Percentiles rank a stretch among this genome's conserved stretches.
phyloP scores from a whole-genome alignment of 2,113 vertebrate genomes.

The Eptesicus fuscus region DNA sequence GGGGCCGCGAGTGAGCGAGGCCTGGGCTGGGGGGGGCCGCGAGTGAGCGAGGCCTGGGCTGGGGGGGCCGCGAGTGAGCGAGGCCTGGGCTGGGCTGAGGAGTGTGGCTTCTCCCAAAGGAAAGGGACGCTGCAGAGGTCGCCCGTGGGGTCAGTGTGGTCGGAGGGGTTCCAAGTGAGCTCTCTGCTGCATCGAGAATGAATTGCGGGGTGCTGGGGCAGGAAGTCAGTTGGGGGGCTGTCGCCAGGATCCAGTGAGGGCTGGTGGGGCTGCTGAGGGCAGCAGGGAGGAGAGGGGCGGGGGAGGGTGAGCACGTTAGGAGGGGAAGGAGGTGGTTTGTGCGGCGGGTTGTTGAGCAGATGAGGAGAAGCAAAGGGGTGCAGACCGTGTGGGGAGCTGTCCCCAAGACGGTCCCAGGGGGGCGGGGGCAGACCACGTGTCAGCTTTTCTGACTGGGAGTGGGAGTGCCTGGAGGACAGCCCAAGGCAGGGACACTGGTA shows the following conservation, averaged over 20 bases:
- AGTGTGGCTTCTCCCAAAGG: accelerated
- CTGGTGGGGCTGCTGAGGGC: accelerated
- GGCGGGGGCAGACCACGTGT: accelerated
- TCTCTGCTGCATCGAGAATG: background rate
- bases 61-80: no score
- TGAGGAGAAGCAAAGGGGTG: background rate
- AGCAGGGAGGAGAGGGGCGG: no score
- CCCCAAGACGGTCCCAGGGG: accelerated
- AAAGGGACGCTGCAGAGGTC: background rate
- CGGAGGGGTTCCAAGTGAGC: background rate
- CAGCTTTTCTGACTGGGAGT: background rate
- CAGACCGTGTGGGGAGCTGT: background rate
- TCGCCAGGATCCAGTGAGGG: accelerated
- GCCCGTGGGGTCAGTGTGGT: accelerated
- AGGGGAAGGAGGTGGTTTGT: background rate
- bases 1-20: no score
- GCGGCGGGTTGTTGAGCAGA: background rate
- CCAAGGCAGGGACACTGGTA: accelerated
- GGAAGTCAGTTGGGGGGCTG: background rate
- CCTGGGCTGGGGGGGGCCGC: no score
- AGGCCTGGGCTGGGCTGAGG: background rate
- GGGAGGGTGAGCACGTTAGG: accelerated
- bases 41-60: no score
- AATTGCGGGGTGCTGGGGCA: no score
- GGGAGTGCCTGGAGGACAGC: background rate